Base-by-base conservation (phyloP, 1,140 invertebrate genomes). In the Polypedilum pembai region DNA sequence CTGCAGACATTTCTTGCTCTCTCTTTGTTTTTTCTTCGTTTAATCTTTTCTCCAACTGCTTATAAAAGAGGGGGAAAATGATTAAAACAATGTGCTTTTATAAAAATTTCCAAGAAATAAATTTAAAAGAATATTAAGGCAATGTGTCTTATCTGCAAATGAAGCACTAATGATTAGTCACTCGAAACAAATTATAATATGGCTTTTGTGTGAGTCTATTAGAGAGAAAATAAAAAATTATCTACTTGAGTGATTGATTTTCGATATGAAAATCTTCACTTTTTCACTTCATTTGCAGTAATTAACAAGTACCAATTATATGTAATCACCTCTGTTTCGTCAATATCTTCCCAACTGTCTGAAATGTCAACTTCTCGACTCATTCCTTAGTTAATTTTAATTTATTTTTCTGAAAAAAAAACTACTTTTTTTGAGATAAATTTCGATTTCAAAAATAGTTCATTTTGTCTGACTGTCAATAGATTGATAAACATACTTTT, bases 291-390 rank as follows among this genome's bases (percentile, higher is more conserved):
- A 12, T 45, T 45, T 45, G 41, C 8, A 45, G 1, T 8, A 45
- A 45, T 2, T 45, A 45, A 15, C 3, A 12, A 8, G 8, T 17
- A 41, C 15, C 8, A 33, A 41, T 65, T 40, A 72, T 15, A 56
- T 33, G 76, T 40, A 78, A 82, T 84, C 81, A 89, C 88, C 81
- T 85, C 85, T 73, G 86, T 87, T 82, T 91, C 91, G 79, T 91
- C 90, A 83, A 92, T 89, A 84, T 92, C 90, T 84, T 93, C 91
- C 91, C 91, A 93, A 85, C 88, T 91, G 82, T 92, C 91, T 78
- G 88, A 85, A 79, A 89, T 85, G 78, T 88, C 87, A 77, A 87
- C 86, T 77, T 84, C 83, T 76, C 83, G 79, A 76, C 85, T 85
- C 84, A 85, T 85, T 10, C 12, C 17, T 72, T 18, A 56, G 45